phyloP scores from a whole-genome alignment of 1,140 invertebrate genomes.

The Brachionus rotundiformis region DNA sequence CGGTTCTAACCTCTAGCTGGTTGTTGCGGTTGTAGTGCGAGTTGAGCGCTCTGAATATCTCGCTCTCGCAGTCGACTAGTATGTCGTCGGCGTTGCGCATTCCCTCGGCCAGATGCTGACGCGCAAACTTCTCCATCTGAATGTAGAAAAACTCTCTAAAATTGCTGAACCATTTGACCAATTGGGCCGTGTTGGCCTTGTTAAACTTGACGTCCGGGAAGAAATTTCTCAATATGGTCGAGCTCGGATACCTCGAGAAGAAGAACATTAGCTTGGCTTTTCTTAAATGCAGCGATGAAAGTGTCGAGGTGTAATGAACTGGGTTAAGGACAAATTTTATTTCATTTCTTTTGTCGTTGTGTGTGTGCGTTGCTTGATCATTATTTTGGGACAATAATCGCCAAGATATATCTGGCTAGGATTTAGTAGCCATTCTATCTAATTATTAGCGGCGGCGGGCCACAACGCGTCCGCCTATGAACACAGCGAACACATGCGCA shows the following conservation, averaged over 20 bases:
- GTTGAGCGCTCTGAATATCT: constrained; percentile 95
- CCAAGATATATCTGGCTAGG: background rate
- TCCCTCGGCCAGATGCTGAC: constrained; percentile 93
- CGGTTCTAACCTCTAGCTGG: constrained; percentile 96
- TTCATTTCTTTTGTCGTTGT: too few species aligned
- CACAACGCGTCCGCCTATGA: background rate
- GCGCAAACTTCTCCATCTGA: constrained; percentile 99
- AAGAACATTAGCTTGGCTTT: constrained; percentile 99
- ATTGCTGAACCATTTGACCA: constrained; percentile 99
- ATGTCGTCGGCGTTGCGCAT: constrained; percentile 88
- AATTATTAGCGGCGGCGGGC: too few species aligned
- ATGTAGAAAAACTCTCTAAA: constrained; percentile 99
- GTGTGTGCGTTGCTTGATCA: too few species aligned
- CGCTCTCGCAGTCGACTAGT: constrained; percentile 87
- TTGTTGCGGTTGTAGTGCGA: constrained; percentile 99
- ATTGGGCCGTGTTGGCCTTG: constrained; percentile 99
- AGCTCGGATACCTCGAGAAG: constrained; percentile 97
- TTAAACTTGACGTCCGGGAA: constrained; percentile 99
- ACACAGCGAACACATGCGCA: background rate
- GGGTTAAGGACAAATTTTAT: constrained; percentile 63
- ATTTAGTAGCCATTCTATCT: background rate
- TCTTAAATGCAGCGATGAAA: constrained; percentile 98
- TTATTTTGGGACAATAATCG: background rate
- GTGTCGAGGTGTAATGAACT: constrained; percentile 61
- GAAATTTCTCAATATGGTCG: constrained; percentile 96